Evolutionary conservation across 2,113 vertebrate species (phyloP).

Genomic region (Amphilophus citrinellus): DNA sequence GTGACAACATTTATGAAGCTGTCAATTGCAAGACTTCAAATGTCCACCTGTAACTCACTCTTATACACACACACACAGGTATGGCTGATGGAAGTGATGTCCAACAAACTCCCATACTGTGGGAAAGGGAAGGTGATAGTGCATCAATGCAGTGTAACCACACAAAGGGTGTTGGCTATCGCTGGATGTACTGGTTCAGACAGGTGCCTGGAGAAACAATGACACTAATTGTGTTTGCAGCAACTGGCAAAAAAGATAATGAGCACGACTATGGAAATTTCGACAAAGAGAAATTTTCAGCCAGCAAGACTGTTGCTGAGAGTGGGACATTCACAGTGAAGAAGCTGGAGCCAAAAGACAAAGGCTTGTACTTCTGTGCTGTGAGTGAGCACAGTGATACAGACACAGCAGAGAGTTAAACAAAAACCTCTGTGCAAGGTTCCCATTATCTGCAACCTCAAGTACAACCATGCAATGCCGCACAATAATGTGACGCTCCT

Average conservation of each 20-base stretch:
- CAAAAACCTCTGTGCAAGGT: background rate
- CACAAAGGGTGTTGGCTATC: rapidly evolving
- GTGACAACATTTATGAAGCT: background rate
- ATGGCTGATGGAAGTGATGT: background rate
- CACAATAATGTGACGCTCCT: too few relatives aligned
- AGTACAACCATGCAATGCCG: too few relatives aligned
- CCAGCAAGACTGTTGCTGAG: background rate
- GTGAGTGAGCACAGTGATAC: too few relatives aligned
- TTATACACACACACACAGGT: background rate
- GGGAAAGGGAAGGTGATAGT: background rate
- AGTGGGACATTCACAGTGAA: background rate
- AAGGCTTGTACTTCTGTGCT: too few relatives aligned
- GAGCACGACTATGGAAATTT: background rate
- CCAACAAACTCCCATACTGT: background rate
- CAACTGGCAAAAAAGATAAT: background rate
- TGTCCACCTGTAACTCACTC: background rate
- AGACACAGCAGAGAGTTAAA: too few relatives aligned
- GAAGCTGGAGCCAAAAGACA: too few relatives aligned
- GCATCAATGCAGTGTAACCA: slow-evolving; percentile 48
- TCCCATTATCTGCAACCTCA: too few relatives aligned
- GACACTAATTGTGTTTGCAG: slow-evolving; percentile 52
- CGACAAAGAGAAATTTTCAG: background rate
- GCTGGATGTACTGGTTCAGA: slow-evolving; percentile 68
- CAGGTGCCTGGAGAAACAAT: slow-evolving; percentile 58
- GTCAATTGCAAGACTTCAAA: background rate